Conservation (phyloP, 92 coral and sea anemone genomes). For the Palythoa heliodiscus region DNA sequence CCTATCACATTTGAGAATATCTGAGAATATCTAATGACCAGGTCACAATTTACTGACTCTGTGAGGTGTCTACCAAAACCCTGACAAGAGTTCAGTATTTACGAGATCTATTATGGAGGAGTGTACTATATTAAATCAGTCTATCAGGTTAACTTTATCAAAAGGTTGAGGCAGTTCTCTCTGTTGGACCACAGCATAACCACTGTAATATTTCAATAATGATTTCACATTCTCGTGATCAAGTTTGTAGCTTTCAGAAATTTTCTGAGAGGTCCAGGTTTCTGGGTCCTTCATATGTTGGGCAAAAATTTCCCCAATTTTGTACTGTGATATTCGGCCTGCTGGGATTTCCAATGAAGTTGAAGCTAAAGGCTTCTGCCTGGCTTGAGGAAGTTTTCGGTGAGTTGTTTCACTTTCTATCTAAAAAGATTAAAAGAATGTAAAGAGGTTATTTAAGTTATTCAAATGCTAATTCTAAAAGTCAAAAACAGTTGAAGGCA, state of each 20-base stretch:
- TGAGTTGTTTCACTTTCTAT: slow-evolving; percentile 16
- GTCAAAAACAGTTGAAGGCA: background rate
- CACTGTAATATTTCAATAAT: slow-evolving; percentile 78
- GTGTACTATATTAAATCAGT: background rate
- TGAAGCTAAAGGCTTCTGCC: slow-evolving; percentile 31
- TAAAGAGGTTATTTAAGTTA: background rate
- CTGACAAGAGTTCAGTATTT: too few species aligned
- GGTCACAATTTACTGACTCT: too few species aligned
- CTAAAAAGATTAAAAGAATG: background rate
- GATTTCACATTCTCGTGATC: slow-evolving; percentile 64
- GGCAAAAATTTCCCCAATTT: slow-evolving; percentile 74
- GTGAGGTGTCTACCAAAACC: too few species aligned
- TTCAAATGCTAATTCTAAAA: too few species aligned
- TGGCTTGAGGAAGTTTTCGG: slow-evolving; percentile 54
- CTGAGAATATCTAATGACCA: too few species aligned
- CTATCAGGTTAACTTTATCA: slow-evolving; percentile 52
- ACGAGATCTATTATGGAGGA: background rate
- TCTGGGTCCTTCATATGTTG: slow-evolving; percentile 66
- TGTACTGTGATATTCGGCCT: slow-evolving; percentile 66
- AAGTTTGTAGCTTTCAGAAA: slow-evolving; percentile 79
- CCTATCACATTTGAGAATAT: too few species aligned
- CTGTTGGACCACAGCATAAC: slow-evolving; percentile 74
- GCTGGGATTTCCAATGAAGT: slow-evolving; percentile 40
- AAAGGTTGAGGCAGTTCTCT: slow-evolving; percentile 68
- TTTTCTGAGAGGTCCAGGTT: slow-evolving; percentile 75